Base-by-base conservation (phyloP, 1,140 invertebrate genomes). In the Oscheius sp. region DNA sequence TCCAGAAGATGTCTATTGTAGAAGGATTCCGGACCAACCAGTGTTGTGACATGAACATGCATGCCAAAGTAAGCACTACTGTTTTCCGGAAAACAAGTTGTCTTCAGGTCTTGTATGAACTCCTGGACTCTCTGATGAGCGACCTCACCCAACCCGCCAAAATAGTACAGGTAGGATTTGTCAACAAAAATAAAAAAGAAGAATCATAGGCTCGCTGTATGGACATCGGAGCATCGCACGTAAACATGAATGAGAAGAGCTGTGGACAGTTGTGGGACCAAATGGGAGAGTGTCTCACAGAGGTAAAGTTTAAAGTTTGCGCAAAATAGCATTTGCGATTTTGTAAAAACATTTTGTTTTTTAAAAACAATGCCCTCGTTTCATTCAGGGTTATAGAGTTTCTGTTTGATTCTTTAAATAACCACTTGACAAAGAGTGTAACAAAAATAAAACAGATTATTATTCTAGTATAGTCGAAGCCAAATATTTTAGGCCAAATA, bases 1-100 rank as follows among this genome's bases (percentile, higher is more conserved):
- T 76, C 59, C 75, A 76, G 42, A 76, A 76, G 61, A 76, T 76
- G 75, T 76, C 75, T 10, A 76, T 76, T 20, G 75, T 76, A 26
- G 75, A 77, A 18, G 75, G 75, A 68, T 76, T 76, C 42, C 62
- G 36, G 18, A 32, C 42, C 13, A 59, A 74, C 34, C 63, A 63
- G 20, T 74, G 62, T 15, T 76, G 75, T 55, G 75, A 76, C 58
- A 42, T 76, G 7, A 69, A 61, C 15, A 62, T 55, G 4, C 75
- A 76, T 36, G 28, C 71, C 4, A 68, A 69, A 29, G 68, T 74
- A 32, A 36, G 42, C 49, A 35, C 28, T 26, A n/a, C 23, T 18
- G 34, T 7, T 23, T 34, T 52, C 61, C 23, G 26, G 28, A 4
- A 13, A 55, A 55, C 49, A 7, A 23, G 23, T 55, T 55, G 36